Evolutionary conservation across 2,888 invertebrate species (phyloP), one percentile per base, ranked within the genome.

Genomic region (Cantharis nigra): DNA sequence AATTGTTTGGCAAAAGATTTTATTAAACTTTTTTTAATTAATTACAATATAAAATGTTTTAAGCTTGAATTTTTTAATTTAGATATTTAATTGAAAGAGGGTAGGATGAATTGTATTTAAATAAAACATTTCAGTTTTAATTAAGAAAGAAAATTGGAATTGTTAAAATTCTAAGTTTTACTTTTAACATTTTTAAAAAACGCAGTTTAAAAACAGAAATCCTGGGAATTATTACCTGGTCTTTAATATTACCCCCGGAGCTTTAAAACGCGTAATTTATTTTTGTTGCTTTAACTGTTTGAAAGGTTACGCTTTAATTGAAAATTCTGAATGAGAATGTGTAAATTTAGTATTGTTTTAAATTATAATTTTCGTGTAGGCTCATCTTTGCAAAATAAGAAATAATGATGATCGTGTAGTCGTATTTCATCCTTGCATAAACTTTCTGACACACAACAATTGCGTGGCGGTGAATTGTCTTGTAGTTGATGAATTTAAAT

Each of bases 401-500:
- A 49, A 49, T 49, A 49, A 14, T 70, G 16, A 49, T 18, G 16
- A 30, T 33, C 18, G 30, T 13, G 18, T 26, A 9, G 16, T 64
- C 16, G 64, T 63, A 28, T 16, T 71, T 64, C 71, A 64, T 26
- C 28, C 28, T 13, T 30, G 18, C 30, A 63, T 63, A 73, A 73
- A 73, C 69, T 73, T 67, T 73, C 72, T 67, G 72, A 69, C 72
- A 69, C 67, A 62, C 72, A 65, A 9, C 67, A 73, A 67, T 73
- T 65, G 67, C 65, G 28, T 49, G 18, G 7, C n/a, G 72, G 33
- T 49, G 67, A 30, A 67, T 73, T 73, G 72, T 73, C 67, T 69
- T 65, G 20, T 69, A 49, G 49, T 73, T 73, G 67, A 73, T 72
- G 72, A 72, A 72, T 72, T 72, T 33, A 72, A 64, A 72, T 72